phyloP scores from a whole-genome alignment of 2,888 invertebrate species.

The Boloria euphrosyne region DNA sequence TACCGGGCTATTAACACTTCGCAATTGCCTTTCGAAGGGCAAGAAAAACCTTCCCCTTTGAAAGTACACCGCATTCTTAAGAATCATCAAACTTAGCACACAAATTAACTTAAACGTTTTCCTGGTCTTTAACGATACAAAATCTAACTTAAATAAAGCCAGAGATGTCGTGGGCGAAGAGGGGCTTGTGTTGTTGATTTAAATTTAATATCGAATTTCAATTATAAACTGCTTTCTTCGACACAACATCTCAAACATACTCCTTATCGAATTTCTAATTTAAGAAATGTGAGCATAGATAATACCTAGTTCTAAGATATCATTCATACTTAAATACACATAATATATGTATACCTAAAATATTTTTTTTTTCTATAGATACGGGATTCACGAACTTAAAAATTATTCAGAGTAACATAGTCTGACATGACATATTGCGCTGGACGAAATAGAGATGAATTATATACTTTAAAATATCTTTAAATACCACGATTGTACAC shows the following conservation, averaged over 20 bases:
- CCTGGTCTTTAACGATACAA: conserved; percentile 32
- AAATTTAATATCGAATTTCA: conserved; percentile 27
- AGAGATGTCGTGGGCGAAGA: conserved; percentile 1
- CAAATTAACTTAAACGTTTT: conserved; percentile 56
- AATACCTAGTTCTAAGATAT: no score
- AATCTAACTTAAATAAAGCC: conserved; percentile 22
- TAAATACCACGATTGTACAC: no score
- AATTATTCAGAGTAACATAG: no score
- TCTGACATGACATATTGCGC: no score
- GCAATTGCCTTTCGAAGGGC: conserved; percentile 66
- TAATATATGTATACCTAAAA: no score
- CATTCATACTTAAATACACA: no score
- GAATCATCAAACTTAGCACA: conserved; percentile 67
- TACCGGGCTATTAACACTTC: conserved; percentile 72
- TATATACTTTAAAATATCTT: no score
- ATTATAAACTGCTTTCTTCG: conserved; percentile 24
- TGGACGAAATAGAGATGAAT: no score
- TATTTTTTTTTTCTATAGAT: no score
- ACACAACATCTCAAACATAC: conserved; percentile 21
- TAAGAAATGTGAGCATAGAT: conserved; percentile 9
- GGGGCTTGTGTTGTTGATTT: background rate
- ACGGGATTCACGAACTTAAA: no score
- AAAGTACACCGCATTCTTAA: conserved; percentile 53
- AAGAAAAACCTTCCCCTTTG: conserved; percentile 62
- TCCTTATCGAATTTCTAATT: conserved; percentile 25